Evolutionary conservation across 2,113 vertebrate genomes (phyloP), one percentile per base, ranked within the genome.

Genomic region (Onychorhynchus coronatus): DNA sequence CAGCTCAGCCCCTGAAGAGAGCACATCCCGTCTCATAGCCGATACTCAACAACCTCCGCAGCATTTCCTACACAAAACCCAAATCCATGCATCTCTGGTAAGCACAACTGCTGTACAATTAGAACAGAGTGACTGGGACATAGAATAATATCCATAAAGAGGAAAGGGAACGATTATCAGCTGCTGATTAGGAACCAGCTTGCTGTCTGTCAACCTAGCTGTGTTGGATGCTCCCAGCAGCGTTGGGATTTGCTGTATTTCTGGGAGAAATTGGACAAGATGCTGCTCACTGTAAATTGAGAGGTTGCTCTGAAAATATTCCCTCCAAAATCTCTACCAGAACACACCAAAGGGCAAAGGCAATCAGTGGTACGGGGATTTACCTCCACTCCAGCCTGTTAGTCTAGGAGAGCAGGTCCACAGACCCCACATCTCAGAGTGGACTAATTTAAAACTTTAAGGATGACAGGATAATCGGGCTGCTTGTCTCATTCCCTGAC

Each of bases 281-380:
- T 8, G 7, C 37, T 58, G 37, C n/a, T 79, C 9, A 7, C 24
- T 58, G 56, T 10, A 52, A 49, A 49, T 1, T 44, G 47, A 47
- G 39, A 85, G 27, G 35, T 30, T 33, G 84, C 30, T 47, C 68
- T 47, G 77, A 42, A 63, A 63, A 63, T 3, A 59, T 8, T 39
- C 23, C 24, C 25, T 65, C 18, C 28, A 25, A 78, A 18, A 33
- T 52, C n/a, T 21, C 35, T 22, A 27, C 18, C 16, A 31, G 10
- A 50, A 61, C 18, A 28, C 35, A 74, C 14, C 25, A n/a, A 67
- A 65, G 90, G 33, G 53, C 56, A 71, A 62, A 85, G 39, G 22
- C 14, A 74, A 7, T 1, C 9, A 27, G 52, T 2, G 3, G n/a
- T 13, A 10, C 5, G 5, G 46, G 6, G 24, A 77, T 25, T n/a